These are phyloP conservation scores for Diaprepes abbreviatus DNA, from an alignment of 2,888 invertebrate species.

Conservation along the genomic window DNA sequence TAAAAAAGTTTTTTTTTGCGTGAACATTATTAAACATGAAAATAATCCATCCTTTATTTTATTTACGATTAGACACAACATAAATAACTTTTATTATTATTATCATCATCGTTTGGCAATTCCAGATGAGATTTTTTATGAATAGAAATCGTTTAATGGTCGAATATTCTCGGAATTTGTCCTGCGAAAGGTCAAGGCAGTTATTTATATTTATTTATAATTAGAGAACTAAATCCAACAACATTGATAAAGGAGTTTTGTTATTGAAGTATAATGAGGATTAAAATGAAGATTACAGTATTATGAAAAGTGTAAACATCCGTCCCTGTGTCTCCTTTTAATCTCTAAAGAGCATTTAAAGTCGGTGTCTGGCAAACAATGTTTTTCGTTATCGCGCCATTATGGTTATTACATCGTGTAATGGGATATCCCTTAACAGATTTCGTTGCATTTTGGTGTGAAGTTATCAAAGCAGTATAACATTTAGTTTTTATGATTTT, in stretches of 20 bases:
- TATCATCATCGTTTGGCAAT: conserved; percentile 4
- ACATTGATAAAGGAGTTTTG: conserved; percentile 8
- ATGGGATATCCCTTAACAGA: too few relatives aligned
- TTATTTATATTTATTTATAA: conserved; percentile 1
- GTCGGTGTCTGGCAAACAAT: neutral
- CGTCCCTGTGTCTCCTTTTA: neutral
- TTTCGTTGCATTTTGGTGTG: too few relatives aligned
- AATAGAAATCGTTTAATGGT: conserved; percentile 3
- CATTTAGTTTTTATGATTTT: too few relatives aligned
- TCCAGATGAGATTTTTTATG: conserved; percentile 1
- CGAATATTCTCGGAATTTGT: conserved; percentile 10
- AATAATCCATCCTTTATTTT: conserved; percentile 3
- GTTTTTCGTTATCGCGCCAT: too few relatives aligned
- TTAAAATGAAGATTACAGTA: neutral
- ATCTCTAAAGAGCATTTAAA: neutral
- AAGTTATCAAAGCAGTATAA: too few relatives aligned
- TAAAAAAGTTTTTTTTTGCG: neutral
- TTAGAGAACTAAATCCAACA: neutral
- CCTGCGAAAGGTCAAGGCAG: conserved; percentile 12
- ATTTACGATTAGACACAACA: conserved; percentile 19
- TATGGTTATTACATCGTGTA: too few relatives aligned
- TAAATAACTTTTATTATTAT: conserved; percentile 12
- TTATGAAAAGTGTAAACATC: neutral
- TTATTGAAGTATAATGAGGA: conserved; percentile 3
- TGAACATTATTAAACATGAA: neutral